A percentile compares a stretch with the other conserved stretches of the same genome.
phyloP scores from a whole-genome alignment of 2,888 invertebrate species.

The Noctua pronuba region DNA sequence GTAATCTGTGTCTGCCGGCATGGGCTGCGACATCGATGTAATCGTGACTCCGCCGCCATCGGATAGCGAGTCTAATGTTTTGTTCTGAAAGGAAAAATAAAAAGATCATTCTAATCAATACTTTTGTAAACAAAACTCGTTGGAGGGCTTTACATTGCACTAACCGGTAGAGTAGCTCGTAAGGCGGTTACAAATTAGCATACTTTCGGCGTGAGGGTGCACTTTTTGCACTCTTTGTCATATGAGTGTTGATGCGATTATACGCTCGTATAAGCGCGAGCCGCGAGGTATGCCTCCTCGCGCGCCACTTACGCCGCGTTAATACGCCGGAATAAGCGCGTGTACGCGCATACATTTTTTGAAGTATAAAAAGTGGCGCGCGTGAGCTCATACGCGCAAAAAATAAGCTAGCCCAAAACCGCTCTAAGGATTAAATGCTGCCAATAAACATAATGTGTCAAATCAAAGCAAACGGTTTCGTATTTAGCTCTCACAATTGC shows the following conservation, averaged over 20 bases:
- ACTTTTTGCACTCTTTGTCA: background rate
- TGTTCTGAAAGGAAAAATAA: constrained; percentile 70
- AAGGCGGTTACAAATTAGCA: background rate
- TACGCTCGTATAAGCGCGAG: background rate
- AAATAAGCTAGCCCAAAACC: background rate
- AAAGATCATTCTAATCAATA: background rate
- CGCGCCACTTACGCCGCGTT: background rate
- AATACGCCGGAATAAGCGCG: background rate
- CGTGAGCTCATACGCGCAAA: background rate
- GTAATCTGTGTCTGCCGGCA: constrained; percentile 74
- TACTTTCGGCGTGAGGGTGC: background rate
- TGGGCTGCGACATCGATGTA: constrained; percentile 70
- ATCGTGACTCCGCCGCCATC: constrained; percentile 76
- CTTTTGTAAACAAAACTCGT: background rate
- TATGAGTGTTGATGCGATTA: background rate
- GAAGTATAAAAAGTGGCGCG: background rate
- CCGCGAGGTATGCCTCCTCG: background rate
- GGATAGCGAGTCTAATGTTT: constrained; percentile 72
- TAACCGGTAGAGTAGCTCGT: background rate
- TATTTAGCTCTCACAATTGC: too few relatives aligned
- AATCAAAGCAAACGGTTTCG: too few relatives aligned
- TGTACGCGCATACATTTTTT: background rate
- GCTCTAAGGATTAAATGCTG: background rate
- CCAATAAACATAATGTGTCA: background rate
- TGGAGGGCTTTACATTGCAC: background rate